Conservation (phyloP, 2,888 invertebrate genomes). For the Tinea semifulvella region DNA sequence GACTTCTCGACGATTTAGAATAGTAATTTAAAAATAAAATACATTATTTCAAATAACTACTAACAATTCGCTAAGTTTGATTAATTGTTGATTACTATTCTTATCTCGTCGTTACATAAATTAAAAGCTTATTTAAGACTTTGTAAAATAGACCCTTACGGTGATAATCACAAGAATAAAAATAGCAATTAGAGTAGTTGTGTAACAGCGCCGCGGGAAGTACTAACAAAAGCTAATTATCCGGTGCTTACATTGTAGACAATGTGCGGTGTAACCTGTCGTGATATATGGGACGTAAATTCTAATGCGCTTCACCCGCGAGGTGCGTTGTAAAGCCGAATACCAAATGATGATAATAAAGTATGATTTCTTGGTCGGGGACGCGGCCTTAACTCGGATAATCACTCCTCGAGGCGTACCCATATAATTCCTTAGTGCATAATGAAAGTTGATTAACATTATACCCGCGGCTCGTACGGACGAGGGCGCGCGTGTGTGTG, state of each 20-base stretch:
- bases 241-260: slow-evolving; percentile 38
- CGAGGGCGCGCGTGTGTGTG: slow-evolving; percentile 67
- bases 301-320: slow-evolving; percentile 52
- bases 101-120: no score
- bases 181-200: no score
- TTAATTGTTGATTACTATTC: no score
- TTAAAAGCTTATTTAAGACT: no score
- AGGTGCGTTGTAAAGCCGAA: slow-evolving; percentile 45
- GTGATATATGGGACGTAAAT: slow-evolving; percentile 59
- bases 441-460: slow-evolving; percentile 68
- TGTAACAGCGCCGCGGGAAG: no score
- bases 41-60: no score
- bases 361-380: slow-evolving; percentile 64
- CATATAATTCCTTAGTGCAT: slow-evolving; percentile 67
- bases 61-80: no score
- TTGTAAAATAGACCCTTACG: no score
- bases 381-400: slow-evolving; percentile 56
- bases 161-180: no score
- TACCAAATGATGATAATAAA: slow-evolving; percentile 59
- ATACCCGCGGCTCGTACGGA: slow-evolving; percentile 28
- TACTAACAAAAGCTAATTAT: slow-evolving; percentile 41
- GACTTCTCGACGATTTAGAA: no score
- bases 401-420: slow-evolving; percentile 65
- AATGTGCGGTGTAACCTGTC: slow-evolving; percentile 32
- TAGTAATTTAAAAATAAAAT: no score